Evolutionary conservation across 2,888 invertebrate species (phyloP).

Genomic region (Drosophila setosimentum): DNA sequence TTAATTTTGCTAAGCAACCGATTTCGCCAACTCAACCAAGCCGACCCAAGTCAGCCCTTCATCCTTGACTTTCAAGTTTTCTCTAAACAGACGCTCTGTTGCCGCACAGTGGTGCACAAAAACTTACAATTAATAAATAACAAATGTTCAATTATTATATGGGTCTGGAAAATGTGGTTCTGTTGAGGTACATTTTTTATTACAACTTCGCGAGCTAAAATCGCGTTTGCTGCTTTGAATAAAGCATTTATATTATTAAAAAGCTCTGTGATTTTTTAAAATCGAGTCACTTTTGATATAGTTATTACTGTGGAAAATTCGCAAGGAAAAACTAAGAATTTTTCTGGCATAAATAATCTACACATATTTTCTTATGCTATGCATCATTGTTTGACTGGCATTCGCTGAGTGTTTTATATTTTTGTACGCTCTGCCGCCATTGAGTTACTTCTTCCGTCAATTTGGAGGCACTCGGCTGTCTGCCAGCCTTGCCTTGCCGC

Average conservation of each 20-base stretch:
- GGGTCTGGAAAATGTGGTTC: background rate
- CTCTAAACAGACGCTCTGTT: constrained; percentile 36
- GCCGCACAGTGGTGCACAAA: constrained; percentile 37
- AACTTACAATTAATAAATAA: background rate
- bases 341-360: background rate
- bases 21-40: constrained; percentile 31
- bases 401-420: constrained; percentile 7
- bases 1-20: constrained; percentile 52
- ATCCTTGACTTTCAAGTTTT: constrained; percentile 37
- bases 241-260: background rate
- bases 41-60: constrained; percentile 3
- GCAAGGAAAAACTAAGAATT: background rate
- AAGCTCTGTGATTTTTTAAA: background rate
- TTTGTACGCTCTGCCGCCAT: constrained; percentile 5
- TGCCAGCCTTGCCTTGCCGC: constrained; percentile 38
- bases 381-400: background rate
- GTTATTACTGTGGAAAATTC: background rate
- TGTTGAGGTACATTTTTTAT: background rate
- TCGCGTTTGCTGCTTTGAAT: background rate
- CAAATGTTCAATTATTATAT: background rate
- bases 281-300: background rate
- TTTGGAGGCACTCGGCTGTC: constrained; percentile 22
- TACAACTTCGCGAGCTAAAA: background rate
- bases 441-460: background rate
- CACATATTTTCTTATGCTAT: background rate